Percentiles rank a stretch among this genome's conserved stretches.
phyloP scores from a whole-genome alignment of 1,140 invertebrate genomes.

The Lordiphosa stackelbergi region DNA sequence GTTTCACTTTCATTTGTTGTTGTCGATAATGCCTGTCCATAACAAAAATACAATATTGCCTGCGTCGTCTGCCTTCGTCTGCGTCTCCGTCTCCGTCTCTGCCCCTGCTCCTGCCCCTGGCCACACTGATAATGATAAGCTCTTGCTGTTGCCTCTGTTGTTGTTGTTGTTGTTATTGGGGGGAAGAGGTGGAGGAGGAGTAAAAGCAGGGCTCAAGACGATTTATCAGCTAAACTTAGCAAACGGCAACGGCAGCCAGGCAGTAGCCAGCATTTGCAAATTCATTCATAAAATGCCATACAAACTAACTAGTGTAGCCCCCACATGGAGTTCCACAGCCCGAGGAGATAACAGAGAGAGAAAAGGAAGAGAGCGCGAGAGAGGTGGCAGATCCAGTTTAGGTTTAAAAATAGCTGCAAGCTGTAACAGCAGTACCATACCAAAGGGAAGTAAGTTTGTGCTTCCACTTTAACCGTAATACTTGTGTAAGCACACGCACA shows the following conservation, averaged over 20 bases:
- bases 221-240: slow-evolving; percentile 57
- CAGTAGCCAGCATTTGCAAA: slow-evolving; percentile 28
- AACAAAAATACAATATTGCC: slow-evolving; percentile 23
- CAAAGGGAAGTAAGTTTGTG: slow-evolving; percentile 6
- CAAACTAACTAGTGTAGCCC: slow-evolving; percentile 16
- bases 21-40: slow-evolving; percentile 40
- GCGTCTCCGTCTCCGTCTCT: slow-evolving; percentile 5
- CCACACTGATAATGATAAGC: slow-evolving; percentile 36
- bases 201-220: slow-evolving; percentile 42
- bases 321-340: slow-evolving; percentile 12
- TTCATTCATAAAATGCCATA: slow-evolving; percentile 63
- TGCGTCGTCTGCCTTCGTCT: slow-evolving; percentile 8
- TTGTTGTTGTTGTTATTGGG: too few relatives aligned
- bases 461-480: not conserved
- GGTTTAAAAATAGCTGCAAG: slow-evolving; percentile 36
- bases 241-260: slow-evolving; percentile 5
- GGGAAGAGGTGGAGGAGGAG: too few relatives aligned
- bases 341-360: slow-evolving; percentile 5
- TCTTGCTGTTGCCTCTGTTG: not conserved
- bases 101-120: too few relatives aligned
- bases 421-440: slow-evolving; percentile 11
- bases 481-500: not conserved
- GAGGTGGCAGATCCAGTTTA: slow-evolving; percentile 7
- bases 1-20: slow-evolving; percentile 58
- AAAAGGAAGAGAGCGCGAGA: not conserved